A percentile compares a stretch with the other conserved stretches of the same genome.
Evolutionary conservation across 1,140 invertebrate genomes (phyloP).

Genomic region (Philotrypesis tridentata): DNA sequence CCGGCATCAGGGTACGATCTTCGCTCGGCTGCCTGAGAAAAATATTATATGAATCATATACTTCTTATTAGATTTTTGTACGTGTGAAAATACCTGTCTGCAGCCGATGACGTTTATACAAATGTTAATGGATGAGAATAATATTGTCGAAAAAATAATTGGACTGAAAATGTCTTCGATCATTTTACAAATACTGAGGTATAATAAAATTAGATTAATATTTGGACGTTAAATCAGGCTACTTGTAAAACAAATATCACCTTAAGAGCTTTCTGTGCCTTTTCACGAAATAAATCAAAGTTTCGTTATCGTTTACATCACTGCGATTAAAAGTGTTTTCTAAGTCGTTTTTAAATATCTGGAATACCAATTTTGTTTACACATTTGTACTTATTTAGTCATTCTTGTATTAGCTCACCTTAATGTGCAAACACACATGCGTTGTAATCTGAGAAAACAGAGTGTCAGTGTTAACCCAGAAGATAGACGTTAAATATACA

Average conservation of each 20-base stretch:
- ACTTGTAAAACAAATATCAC: not conserved
- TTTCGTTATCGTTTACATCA: no score
- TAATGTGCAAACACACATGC: not conserved
- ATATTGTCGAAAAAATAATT: not conserved
- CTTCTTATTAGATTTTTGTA: not conserved
- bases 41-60: not conserved
- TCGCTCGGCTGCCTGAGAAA: no score
- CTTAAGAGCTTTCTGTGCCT: not conserved
- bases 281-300: no score
- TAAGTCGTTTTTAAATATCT: no score
- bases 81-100: not conserved
- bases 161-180: not conserved
- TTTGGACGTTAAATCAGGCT: not conserved
- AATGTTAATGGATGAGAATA: not conserved
- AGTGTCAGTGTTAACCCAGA: not conserved
- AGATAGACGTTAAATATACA: not conserved
- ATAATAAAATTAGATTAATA: not conserved
- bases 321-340: no score
- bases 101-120: not conserved
- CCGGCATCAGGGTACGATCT: not conserved
- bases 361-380: no score
- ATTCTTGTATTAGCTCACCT: not conserved
- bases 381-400: no score
- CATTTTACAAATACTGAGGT: not conserved
- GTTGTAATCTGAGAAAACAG: slow-evolving; percentile 4